Evolutionary conservation across 1,140 invertebrate genomes (phyloP), one percentile per base, ranked within the genome.

Genomic region (Zaprionus gabonicus): DNA sequence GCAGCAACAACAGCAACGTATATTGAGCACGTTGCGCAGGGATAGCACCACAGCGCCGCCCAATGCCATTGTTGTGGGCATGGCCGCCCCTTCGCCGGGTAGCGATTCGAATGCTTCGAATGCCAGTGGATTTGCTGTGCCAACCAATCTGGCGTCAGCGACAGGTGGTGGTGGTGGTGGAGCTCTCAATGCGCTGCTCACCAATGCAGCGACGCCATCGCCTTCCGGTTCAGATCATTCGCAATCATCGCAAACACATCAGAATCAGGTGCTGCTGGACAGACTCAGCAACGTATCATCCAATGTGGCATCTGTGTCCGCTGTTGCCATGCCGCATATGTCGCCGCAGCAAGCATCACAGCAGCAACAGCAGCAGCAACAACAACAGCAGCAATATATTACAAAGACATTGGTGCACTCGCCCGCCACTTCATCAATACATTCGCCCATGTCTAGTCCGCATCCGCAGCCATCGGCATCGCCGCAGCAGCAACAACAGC

Each of bases 381-480:
- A 13, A 49, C 71, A 62, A 20, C 56, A 71, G 58, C 83, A 83
- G 51, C 91, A 92, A 38, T 92, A 80, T 49, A 80, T 92, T 6
- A 83, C 91, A 31, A 92, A 92, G 68, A 91, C 84, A 10, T 69
- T 92, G 31, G 91, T 91, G 7, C 92, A 93, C 67, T 93, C 92
- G 9, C 92, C 92, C 74, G 92, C 90, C 75, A 82, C 91, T 28
- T 81, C 92, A 23, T 92, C 91, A 15, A 92, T 92, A 80, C 86
- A 93, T 67, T 94, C 93, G 71, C 94, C 95, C 34, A 93, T 95
- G 93, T 95, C 94, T 71, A 95, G 94, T 93, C 95, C 95, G 27
- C 94, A 95, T 64, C 94, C 94, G 36, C 95, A 95, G 56, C 94
- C 95, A n/a, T 94, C 94, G 15, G 91, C 92, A 1, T 92, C 91